Base-by-base conservation (phyloP, 1,140 invertebrate genomes). In the Rhopalosiphum padi region DNA sequence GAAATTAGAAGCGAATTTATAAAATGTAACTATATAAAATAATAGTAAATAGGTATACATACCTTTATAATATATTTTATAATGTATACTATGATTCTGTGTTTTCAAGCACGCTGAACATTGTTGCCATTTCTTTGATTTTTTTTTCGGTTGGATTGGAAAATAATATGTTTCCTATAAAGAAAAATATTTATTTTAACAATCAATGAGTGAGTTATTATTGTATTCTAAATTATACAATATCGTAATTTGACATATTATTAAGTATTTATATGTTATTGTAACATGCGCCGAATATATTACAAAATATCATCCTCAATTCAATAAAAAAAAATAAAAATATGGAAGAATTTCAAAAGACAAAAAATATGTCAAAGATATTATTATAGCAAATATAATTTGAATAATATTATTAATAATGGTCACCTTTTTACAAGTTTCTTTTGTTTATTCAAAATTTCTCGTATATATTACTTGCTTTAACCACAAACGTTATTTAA, bases 401-500 rank as follows among this genome's bases (percentile, higher is more conserved):
- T 85, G 22, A 85, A 43, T 85, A 25, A 85, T 37, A 83, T 87
- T 41, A 25, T 87, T 60, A 43, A 37, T 11, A 37, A 68, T 21
- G 60, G 60, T 91, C 90, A 91, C 25, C 90, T 46, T 77, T 55
- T n/a, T 37, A 91, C 41, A n/a, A 77, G 55, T 91, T 77, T 43
- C 30, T 30, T 9, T 91, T 91, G 60, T 82, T 91, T 41, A 43
- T 55, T 37, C 15, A 22, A 77, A 43, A 90, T 53, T 90, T 82
- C 60, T 77, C 8, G 37, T 77, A 91, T 48, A 46, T 91, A 91
- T 91, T 43, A 43, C 55, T 46, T 41, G 60, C 60, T 35, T 77
- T n/a, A 91, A 91, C 90, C 90, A 77, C 60, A 77, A 91, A 68
- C 35, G 90, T 91, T 68, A 41, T 91, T 91, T 77, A 87, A 82